A percentile compares a stretch with the other conserved stretches of the same genome.
phyloP scores from a whole-genome alignment of 2,888 invertebrate genomes.

The Masnerella sp. region DNA sequence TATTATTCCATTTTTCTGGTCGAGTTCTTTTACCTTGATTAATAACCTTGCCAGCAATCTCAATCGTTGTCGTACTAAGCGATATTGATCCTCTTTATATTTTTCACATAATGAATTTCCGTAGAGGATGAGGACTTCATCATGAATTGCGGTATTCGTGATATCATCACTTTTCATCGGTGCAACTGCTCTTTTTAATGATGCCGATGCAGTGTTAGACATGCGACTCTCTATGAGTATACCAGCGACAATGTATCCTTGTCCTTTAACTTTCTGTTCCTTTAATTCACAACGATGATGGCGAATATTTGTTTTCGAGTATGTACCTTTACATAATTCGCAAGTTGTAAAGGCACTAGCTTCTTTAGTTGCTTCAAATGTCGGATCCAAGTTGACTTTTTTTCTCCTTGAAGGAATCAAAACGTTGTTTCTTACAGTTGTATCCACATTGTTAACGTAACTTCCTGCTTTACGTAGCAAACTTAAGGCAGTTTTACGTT shows the following conservation, averaged over 20 bases:
- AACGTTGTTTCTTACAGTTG: neutral
- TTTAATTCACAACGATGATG: slow-evolving; percentile 20
- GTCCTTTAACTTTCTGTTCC: neutral
- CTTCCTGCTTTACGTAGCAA: slow-evolving; percentile 14
- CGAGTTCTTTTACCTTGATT: neutral
- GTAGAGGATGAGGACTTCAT: slow-evolving; percentile 2
- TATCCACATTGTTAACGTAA: slow-evolving; percentile 13
- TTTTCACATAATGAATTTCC: slow-evolving; percentile 29
- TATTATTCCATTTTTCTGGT: neutral
- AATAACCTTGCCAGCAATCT: slow-evolving; percentile 2
- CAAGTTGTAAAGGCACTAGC: slow-evolving; percentile 7
- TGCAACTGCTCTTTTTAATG: neutral
- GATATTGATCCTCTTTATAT: neutral
- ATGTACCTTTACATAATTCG: slow-evolving; percentile 4
- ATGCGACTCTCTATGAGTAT: slow-evolving; percentile 1
- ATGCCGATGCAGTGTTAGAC: neutral
- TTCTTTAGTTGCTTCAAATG: neutral
- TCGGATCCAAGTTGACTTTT: too few relatives aligned
- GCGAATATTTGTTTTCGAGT: slow-evolving; percentile 9
- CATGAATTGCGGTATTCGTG: neutral
- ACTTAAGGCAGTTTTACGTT: slow-evolving; percentile 1
- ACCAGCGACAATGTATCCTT: slow-evolving; percentile 5
- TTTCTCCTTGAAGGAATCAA: slow-evolving; percentile 5
- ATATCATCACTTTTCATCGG: slow-evolving; percentile 16
- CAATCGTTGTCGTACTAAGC: slow-evolving; percentile 6